Evolutionary conservation across 2,113 vertebrate species (phyloP).

Genomic region (Cyprinodon variegatus): DNA sequence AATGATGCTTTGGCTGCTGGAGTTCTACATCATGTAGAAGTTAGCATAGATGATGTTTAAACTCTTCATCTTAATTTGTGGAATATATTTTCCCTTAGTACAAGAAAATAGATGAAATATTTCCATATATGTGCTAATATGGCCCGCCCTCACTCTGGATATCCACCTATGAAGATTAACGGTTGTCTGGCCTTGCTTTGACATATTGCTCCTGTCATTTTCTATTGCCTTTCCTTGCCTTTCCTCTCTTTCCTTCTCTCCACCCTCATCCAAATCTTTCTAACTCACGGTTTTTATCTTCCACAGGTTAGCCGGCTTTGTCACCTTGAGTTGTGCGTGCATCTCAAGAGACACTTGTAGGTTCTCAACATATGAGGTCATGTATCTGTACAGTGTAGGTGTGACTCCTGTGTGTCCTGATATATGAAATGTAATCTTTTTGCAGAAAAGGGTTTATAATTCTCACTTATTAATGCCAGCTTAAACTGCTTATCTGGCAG

Average conservation of each 20-base stretch:
- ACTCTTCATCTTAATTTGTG: constrained; percentile 40
- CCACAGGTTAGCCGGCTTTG: constrained; percentile 56
- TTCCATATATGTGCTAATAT: constrained; percentile 14
- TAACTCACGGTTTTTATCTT: constrained; percentile 58
- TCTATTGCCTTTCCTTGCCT: constrained; percentile 39
- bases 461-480: constrained; percentile 16
- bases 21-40: constrained; percentile 34
- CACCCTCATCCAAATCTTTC: constrained; percentile 30
- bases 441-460: constrained; percentile 28
- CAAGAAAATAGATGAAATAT: constrained; percentile 24
- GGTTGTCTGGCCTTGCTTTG: constrained; percentile 21
- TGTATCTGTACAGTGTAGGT: neutral
- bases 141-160: constrained; percentile 44
- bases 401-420: neutral
- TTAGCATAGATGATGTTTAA: constrained; percentile 27
- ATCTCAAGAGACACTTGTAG: constrained; percentile 11
- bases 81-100: constrained; percentile 14
- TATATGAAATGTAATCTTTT: constrained; percentile 17
- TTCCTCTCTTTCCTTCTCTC: constrained; percentile 33
- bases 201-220: constrained; percentile 49
- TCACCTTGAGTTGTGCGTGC: constrained; percentile 24
- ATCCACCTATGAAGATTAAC: constrained; percentile 55
- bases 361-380: constrained; percentile 13
- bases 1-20: constrained; percentile 37
- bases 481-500: constrained; percentile 35